Conservation (phyloP, 1,140 invertebrate species). For the Wiebesia pumilae region DNA sequence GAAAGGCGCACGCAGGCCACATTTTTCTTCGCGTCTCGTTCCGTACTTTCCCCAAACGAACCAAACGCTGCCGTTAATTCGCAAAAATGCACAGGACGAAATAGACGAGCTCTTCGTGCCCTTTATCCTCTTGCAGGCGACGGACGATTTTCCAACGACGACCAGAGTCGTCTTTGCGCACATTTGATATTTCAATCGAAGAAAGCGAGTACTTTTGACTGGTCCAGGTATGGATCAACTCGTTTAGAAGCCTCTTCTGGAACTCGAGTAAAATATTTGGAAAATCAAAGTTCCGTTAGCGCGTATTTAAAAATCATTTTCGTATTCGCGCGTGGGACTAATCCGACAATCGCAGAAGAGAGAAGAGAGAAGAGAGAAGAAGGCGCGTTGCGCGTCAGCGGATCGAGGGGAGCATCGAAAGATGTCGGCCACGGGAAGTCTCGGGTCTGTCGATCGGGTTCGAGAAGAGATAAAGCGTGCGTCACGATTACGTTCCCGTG, state of each 20-base stretch:
- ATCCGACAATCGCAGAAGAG: too few relatives aligned
- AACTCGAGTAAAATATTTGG: too few relatives aligned
- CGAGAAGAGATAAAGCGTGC: neutral
- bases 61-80: neutral
- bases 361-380: neutral
- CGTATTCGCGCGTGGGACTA: too few relatives aligned
- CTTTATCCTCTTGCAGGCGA: neutral
- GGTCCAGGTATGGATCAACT: too few relatives aligned
- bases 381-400: neutral
- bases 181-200: neutral
- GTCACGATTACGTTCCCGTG: neutral
- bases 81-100: neutral
- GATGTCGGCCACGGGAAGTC: neutral
- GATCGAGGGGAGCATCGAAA: neutral
- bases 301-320: too few relatives aligned
- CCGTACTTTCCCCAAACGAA: neutral
- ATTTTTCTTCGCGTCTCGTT: neutral
- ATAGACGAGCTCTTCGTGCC: neutral
- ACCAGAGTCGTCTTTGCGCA: neutral
- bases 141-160: too few relatives aligned
- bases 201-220: too few relatives aligned
- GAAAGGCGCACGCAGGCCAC: neutral
- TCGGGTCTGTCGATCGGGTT: neutral
- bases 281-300: too few relatives aligned
- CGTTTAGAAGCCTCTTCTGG: too few relatives aligned